phyloP scores from a whole-genome alignment of 2,113 vertebrate genomes.

The Muntiacus reevesi region DNA sequence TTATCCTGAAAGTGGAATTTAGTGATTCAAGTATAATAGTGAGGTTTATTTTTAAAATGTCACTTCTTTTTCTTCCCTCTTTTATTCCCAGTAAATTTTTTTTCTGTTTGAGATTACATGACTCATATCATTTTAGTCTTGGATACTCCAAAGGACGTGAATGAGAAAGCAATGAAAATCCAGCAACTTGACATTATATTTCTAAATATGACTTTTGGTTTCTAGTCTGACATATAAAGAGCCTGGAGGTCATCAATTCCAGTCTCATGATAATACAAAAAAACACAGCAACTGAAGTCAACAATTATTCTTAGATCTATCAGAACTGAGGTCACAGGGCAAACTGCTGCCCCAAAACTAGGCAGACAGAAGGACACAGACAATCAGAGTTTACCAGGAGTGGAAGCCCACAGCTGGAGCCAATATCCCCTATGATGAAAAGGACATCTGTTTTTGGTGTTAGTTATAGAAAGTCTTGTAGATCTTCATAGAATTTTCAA shows the following conservation, averaged over 20 bases:
- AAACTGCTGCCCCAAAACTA: not conserved
- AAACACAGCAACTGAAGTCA: not conserved
- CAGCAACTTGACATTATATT: not conserved
- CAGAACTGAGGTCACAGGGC: not conserved
- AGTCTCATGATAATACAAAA: not conserved
- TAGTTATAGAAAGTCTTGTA: not conserved
- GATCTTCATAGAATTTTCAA: not conserved
- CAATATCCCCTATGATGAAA: not conserved
- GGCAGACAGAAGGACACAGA: not conserved
- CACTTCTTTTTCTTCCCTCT: not conserved
- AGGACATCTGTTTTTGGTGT: not conserved
- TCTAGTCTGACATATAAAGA: not conserved
- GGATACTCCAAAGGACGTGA: not conserved
- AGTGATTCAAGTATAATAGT: not conserved
- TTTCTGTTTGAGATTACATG: not conserved
- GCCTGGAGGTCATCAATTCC: not conserved
- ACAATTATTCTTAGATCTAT: not conserved
- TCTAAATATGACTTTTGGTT: not conserved
- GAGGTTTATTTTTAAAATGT: not conserved
- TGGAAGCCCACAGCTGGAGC: not conserved
- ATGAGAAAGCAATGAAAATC: not conserved
- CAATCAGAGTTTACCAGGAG: not conserved
- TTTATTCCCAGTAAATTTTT: not conserved
- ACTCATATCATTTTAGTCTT: not conserved
- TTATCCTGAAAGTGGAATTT: not conserved